Evolutionary conservation across 2,113 vertebrate species (phyloP).

Genomic region (Bettongia penicillata): DNA sequence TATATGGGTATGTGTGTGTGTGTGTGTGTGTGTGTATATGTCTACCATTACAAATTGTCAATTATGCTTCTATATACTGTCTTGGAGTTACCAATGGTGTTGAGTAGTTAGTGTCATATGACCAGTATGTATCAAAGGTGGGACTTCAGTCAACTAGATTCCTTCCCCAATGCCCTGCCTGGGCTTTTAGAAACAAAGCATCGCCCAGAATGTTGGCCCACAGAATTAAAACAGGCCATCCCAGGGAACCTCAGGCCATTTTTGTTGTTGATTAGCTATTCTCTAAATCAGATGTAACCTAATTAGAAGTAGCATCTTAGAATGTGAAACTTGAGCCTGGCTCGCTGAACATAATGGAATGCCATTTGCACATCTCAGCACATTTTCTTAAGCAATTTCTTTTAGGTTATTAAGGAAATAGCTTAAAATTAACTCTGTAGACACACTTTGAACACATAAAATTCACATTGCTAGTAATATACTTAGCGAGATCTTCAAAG

Average conservation of each 20-base stretch:
- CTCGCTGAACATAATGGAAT: neutral
- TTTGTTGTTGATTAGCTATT: neutral
- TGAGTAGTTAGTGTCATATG: neutral
- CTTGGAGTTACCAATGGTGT: neutral
- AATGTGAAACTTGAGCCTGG: neutral
- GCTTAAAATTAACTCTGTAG: no score
- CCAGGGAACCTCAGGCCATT: neutral
- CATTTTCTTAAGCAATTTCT: neutral
- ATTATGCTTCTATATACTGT: neutral
- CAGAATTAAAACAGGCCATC: neutral
- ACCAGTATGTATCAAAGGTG: neutral
- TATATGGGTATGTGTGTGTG: neutral
- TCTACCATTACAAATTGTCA: neutral
- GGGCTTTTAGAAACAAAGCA: no score
- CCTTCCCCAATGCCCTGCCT: neutral
- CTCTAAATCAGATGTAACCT: neutral
- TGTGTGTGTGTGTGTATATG: no score
- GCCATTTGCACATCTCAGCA: neutral
- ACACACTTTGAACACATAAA: neutral
- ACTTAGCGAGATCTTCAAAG: neutral
- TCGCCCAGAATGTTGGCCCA: neutral
- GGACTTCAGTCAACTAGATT: neutral
- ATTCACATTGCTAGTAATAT: neutral
- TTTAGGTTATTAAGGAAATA: neutral
- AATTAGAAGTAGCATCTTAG: neutral